Evolutionary conservation across 2,797 vertebrate genomes (phyloP).

Genomic region (Neomorphus geoffroyi): DNA sequence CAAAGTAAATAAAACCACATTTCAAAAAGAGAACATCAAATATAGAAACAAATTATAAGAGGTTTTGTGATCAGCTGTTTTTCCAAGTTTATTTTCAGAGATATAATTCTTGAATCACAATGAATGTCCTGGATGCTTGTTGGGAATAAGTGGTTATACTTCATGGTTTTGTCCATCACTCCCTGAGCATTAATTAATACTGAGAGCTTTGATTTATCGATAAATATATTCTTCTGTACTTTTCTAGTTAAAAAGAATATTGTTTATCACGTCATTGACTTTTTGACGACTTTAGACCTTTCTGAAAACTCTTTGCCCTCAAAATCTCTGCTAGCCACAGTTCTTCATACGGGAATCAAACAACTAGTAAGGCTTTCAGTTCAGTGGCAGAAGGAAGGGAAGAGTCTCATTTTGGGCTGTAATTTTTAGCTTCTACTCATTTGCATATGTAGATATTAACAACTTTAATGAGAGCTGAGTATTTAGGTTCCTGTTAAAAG

Average conservation of each 20-base stretch:
- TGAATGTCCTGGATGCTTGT: neutral
- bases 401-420: neutral
- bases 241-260: neutral
- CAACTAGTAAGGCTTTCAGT: neutral
- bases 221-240: neutral
- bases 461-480: neutral
- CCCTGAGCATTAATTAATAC: neutral
- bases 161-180: neutral
- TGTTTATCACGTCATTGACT: neutral
- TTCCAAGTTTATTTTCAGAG: neutral
- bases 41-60: neutral
- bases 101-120: neutral
- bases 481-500: neutral
- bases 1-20: neutral
- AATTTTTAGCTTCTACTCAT: neutral
- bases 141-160: neutral
- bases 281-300: neutral
- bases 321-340: neutral
- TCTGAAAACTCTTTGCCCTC: neutral
- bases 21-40: neutral
- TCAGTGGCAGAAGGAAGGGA: neutral
- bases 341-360: neutral
- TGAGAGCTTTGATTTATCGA: neutral
- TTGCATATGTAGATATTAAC: neutral
- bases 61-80: neutral